Percentiles rank a stretch among this genome's conserved stretches.
Evolutionary conservation across 2,888 invertebrate species (phyloP).

Genomic region (Andrena minutula): DNA sequence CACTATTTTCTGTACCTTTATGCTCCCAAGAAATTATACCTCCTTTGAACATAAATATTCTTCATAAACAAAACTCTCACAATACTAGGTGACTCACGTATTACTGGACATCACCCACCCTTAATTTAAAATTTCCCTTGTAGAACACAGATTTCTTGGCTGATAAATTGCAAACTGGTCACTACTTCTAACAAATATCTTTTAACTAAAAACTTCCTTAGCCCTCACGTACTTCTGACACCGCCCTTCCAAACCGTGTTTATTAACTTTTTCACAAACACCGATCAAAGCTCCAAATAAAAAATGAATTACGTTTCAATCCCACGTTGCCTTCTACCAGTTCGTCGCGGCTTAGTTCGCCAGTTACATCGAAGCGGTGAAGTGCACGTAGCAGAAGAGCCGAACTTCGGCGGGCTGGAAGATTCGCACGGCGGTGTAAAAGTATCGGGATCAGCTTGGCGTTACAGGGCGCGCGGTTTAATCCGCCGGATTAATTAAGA

Average conservation of each 20-base stretch:
- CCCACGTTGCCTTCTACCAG: neutral
- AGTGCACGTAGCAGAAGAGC: neutral
- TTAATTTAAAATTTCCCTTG: no score
- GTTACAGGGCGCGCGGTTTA: slow-evolving; percentile 31
- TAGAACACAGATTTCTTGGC: no score
- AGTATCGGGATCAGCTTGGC: slow-evolving; percentile 3
- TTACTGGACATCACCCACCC: no score
- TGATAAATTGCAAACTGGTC: no score
- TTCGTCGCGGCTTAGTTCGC: neutral
- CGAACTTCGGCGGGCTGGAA: neutral
- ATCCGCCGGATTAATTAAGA: slow-evolving; percentile 65
- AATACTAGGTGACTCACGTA: no score
- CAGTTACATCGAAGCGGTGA: neutral
- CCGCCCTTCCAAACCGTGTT: neutral
- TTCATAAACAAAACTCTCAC: no score
- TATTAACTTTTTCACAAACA: neutral
- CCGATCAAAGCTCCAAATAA: neutral
- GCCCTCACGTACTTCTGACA: neutral
- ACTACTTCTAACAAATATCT: no score
- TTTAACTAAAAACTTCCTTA: neutral
- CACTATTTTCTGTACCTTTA: no score
- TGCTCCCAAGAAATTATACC: no score
- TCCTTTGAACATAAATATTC: no score
- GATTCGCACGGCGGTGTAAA: slow-evolving; percentile 3
- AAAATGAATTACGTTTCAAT: neutral